Evolutionary conservation across 2,888 invertebrate genomes (phyloP).

Genomic region (Itoplectis maculator): DNA sequence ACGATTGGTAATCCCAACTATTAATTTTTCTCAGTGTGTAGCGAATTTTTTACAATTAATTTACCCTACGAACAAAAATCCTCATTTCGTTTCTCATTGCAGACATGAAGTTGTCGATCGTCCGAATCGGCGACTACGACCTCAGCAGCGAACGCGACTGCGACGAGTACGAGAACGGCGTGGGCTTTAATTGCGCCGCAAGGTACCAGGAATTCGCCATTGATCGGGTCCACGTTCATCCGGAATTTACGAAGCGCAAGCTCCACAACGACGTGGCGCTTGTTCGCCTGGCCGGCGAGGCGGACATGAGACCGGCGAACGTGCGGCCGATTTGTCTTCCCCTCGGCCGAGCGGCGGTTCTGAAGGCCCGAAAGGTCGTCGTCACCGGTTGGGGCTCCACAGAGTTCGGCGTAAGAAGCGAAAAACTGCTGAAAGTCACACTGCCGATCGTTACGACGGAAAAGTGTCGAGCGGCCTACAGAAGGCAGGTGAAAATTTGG

Average conservation of each 20-base stretch:
- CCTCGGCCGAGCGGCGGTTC: constrained; percentile 45
- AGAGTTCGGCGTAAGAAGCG: constrained; percentile 62
- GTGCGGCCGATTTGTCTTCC: constrained; percentile 76
- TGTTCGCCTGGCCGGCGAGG: constrained; percentile 66
- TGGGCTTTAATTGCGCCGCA: constrained; percentile 71
- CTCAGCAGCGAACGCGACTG: constrained; percentile 73
- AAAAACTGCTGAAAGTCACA: constrained; percentile 67
- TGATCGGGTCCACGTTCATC: constrained; percentile 68
- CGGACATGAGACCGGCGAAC: constrained; percentile 68
- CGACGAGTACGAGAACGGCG: constrained; percentile 65
- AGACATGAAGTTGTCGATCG: constrained; percentile 65
- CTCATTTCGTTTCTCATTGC: constrained; percentile 3
- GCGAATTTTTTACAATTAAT: too few species aligned
- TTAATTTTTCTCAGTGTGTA: too few species aligned
- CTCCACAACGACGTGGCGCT: constrained; percentile 75
- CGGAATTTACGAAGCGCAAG: constrained; percentile 65
- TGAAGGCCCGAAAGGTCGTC: constrained; percentile 35
- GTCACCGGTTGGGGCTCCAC: constrained; percentile 77
- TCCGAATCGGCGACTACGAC: constrained; percentile 77
- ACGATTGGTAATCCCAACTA: too few species aligned
- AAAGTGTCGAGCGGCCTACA: constrained; percentile 66
- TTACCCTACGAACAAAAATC: too few species aligned
- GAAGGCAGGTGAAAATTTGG: constrained; percentile 55
- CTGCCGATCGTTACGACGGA: constrained; percentile 61
- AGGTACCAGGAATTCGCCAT: constrained; percentile 74